phyloP scores from a whole-genome alignment of 2,113 vertebrate species.

The Donacobius atricapilla region DNA sequence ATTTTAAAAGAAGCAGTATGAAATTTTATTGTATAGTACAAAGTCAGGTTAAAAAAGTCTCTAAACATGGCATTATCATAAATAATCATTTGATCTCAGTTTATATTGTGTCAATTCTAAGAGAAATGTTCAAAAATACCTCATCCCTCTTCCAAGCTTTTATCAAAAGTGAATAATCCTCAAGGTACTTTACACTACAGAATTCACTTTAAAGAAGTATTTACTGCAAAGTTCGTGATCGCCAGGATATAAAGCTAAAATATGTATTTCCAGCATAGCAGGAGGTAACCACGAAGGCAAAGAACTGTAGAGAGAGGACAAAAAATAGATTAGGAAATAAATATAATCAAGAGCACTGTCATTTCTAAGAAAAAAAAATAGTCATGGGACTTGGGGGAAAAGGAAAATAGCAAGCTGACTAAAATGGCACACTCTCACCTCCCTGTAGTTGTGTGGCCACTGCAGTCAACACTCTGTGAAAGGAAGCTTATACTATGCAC shows the following conservation, averaged over 20 bases:
- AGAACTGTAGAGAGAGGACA: conserved; percentile 77
- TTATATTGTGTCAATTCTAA: conserved; percentile 18
- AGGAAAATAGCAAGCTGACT: background rate
- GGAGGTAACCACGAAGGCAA: conserved; percentile 85
- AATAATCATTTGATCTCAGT: conserved; percentile 14
- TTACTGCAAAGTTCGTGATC: conserved; percentile 74
- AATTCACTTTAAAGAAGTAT: background rate
- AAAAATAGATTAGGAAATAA: background rate
- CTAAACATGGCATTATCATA: conserved; percentile 10
- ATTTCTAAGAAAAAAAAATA: background rate
- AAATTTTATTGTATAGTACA: conserved; percentile 17
- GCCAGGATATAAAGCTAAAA: conserved; percentile 86
- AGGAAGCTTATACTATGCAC: background rate
- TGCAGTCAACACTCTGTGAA: background rate
- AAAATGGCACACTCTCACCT: background rate
- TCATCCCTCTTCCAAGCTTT: background rate
- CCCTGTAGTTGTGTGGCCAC: background rate
- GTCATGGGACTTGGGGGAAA: background rate
- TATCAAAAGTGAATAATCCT: conserved; percentile 18
- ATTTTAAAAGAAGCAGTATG: background rate
- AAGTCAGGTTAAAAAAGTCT: background rate
- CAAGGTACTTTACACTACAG: conserved; percentile 40
- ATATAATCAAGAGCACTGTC: background rate
- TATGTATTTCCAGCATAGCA: conserved; percentile 86
- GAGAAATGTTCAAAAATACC: conserved; percentile 28